phyloP scores from a whole-genome alignment of 53 echinoderm and acorn worm genomes.

The Paracentrotus lividus region DNA sequence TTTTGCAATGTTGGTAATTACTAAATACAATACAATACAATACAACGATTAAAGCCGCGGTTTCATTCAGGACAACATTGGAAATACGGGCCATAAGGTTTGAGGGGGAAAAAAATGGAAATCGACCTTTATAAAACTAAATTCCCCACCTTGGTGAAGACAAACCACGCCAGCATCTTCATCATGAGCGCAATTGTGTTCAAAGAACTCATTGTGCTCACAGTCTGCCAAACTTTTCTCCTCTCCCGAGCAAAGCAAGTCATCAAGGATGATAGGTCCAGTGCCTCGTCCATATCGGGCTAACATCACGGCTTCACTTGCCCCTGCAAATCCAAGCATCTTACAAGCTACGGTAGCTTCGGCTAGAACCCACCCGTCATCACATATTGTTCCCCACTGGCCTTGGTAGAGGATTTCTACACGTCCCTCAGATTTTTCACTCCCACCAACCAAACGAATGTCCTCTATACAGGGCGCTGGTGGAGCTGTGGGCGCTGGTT shows the following conservation, averaged over 20 bases:
- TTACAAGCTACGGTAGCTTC: neutral
- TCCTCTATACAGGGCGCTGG: neutral
- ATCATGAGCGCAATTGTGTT: conserved; percentile 73
- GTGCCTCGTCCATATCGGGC: conserved; percentile 47
- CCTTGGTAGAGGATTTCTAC: conserved; percentile 65
- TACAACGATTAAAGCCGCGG: too few species aligned
- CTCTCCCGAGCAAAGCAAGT: conserved; percentile 69
- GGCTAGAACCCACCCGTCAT: neutral
- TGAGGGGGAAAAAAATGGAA: neutral
- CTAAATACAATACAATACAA: neutral
- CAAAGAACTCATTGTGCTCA: conserved; percentile 5
- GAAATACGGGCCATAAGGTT: neutral
- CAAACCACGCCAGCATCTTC: conserved; percentile 74
- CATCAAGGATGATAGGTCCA: conserved; percentile 80
- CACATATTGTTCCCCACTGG: neutral
- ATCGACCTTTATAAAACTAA: too few species aligned
- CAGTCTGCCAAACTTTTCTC: conserved; percentile 70
- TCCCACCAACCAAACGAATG: conserved; percentile 74
- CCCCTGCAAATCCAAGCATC: neutral
- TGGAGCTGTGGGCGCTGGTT: too few species aligned
- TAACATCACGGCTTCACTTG: neutral
- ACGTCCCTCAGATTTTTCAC: conserved; percentile 60
- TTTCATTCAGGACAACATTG: too few species aligned
- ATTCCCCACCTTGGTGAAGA: neutral
- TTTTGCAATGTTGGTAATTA: too few species aligned